Percentiles rank a stretch among this genome's conserved stretches.
Conservation (phyloP, 2,888 invertebrate species). For the Aspidiotus rigidus region DNA sequence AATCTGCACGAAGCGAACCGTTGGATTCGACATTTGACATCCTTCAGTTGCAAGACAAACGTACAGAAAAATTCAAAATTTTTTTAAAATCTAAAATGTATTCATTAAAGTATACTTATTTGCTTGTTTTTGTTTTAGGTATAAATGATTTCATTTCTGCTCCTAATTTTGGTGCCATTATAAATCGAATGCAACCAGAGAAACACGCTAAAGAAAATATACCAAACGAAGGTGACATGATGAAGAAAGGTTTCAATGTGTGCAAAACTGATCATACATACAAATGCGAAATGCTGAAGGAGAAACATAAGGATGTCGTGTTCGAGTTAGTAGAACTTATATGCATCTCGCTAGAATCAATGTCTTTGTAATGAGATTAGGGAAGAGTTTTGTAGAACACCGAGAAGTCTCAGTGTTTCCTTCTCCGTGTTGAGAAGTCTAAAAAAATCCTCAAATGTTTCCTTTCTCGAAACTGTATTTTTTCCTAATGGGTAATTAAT, state of each 20-base stretch:
- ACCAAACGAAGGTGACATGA: slow-evolving; percentile 7
- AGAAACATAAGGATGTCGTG: slow-evolving; percentile 57
- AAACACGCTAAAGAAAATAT: slow-evolving; percentile 30
- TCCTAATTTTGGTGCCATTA: slow-evolving; percentile 57
- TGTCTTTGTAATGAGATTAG: not conserved
- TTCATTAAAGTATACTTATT: too few species aligned
- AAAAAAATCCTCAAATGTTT: too few species aligned
- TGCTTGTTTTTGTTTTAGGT: slow-evolving; percentile 38
- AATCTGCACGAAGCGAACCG: too few species aligned
- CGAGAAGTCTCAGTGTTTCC: too few species aligned
- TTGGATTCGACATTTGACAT: too few species aligned
- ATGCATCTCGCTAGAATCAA: not conserved
- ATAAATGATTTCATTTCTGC: slow-evolving; percentile 73
- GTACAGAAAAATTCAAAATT: too few species aligned
- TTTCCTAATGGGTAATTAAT: too few species aligned
- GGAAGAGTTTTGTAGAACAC: not conserved
- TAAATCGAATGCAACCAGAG: slow-evolving; percentile 49
- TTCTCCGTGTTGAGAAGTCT: too few species aligned
- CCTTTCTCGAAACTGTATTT: too few species aligned
- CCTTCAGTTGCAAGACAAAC: too few species aligned
- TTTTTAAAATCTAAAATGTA: too few species aligned
- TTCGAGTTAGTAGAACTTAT: slow-evolving; percentile 53
- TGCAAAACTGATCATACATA: slow-evolving; percentile 40
- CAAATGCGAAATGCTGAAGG: slow-evolving; percentile 49
- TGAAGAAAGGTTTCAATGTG: slow-evolving; percentile 37